Base-by-base conservation (phyloP, 2,113 vertebrate species). In the Sclerurus mexicanus region DNA sequence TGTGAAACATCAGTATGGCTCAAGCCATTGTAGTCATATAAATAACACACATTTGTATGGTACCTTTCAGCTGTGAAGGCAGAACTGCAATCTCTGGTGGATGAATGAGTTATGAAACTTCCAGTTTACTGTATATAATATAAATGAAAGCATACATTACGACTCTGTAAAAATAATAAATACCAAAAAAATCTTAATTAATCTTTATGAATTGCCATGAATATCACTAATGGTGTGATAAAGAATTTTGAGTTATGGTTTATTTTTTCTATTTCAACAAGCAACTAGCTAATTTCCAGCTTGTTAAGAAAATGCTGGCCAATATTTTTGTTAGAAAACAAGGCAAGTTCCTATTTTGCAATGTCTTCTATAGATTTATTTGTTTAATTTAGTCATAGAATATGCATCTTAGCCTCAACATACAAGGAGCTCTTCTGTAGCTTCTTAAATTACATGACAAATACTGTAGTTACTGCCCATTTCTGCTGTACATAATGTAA, bases 41-140 rank as follows among this genome's bases (percentile, higher is more conserved):
- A 88, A 78, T 76, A 79, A 40, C 77, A 76, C 77, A 71, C 55
- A 81, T 73, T 69, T 95, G 59, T 68, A 79, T 39, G 67, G 24
- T 37, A 94, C 18, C 39, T 97, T 95, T 93, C 76, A 94, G 46
- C 55, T 56, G 4, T 67, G 87, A 83, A 96, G 96, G 90, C 68
- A 92, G 77, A 82, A 93, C 83, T 96, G 95, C 95, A 97, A 8
- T 91, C 76, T 95, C 95, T 97, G 94, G 91, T 96, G 93, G 93
- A 89, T 95, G 86, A 96, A 95, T 91, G 85, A 97, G 90, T 90
- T 96, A 96, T 80, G 74, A 95, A 96, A 83, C 76, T 74, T 25
- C 19, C 59, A 75, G 53, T 67, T 76, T 68, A 50, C 14, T 46
- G 35, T 66, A 59, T 22, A 42, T 28, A 81, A 62, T 63, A 67